Base-by-base conservation (phyloP, 2,113 vertebrate genomes). In the Lophura nycthemera region DNA sequence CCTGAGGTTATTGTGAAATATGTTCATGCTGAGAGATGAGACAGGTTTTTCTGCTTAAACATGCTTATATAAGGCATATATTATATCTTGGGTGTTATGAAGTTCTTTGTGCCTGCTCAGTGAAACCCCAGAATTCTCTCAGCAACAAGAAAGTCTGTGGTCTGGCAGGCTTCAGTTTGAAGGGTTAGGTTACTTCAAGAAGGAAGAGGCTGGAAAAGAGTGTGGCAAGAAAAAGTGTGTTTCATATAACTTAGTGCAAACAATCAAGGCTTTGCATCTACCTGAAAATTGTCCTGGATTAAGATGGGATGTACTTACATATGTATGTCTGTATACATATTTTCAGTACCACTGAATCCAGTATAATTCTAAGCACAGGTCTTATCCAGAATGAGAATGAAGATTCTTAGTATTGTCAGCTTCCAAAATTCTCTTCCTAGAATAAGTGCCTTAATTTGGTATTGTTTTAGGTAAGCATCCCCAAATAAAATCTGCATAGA, bases 21-120 rank as follows among this genome's bases (percentile, higher is more conserved):
- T 9, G 24, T 69, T 89, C 54, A 76, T 79, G 27, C 36, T 40
- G 40, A 82, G 71, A 85, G 59, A 79, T 45, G 54, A 80, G 54
- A 80, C 94, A 93, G 74, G 92, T 92, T 96, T 75, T 93, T 29
- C 89, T 85, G 71, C 91, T 89, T 93, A 93, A 82, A 89, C 72
- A 83, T 76, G 82, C 59, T 90, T 66, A 79, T 75, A 72, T 69
- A 84, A 93, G 84, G 36, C 74, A 65, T 32, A 61, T 16, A 84
- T 89, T 78, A 47, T 36, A 92, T 88, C 66, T 82, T 65, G 59
- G 59, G 74, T 59, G 77, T 43, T 60, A 48, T 78, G 91, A 27
- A 13, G 19, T 48, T 89, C 81, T 94, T 92, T 92, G 47, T 90
- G 72, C 47, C 61, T 96, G 59, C 73, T 83, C 74, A 76, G 32